Evolutionary conservation across 1,140 invertebrate species (phyloP), one percentile per base, ranked within the genome.

Genomic region (Pentalonia nigronervosa): DNA sequence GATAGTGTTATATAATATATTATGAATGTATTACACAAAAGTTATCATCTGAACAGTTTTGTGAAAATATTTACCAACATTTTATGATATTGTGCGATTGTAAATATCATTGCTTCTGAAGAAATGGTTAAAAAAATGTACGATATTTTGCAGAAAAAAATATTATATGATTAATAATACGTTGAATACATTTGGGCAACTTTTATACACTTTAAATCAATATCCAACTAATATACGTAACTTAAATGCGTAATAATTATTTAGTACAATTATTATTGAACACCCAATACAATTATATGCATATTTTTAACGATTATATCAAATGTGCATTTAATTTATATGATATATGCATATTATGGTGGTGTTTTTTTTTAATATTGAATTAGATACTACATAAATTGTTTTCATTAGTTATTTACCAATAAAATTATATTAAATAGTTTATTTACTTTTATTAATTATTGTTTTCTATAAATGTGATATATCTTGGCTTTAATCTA

Each of bases 131-230:
- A n/a, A 53, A n/a, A 17, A 76, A n/a, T 30, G 14, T 76, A n/a
- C 17, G n/a, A n/a, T n/a, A n/a, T 76, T 76, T 76, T 34, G 60
- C 7, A 14, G 6, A 17, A 76, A n/a, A 76, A 56, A 76, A n/a
- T 76, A n/a, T 76, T 76, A 76, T 76, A 76, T 76, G n/a, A 76
- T 76, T 76, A 76, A 76, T 76, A 76, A 76, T n/a, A n/a, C 17
- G n/a, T 0, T n/a, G 14, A 76, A 76, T 76, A 76, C 1, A 76
- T 76, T 76, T 76, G 30, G 14, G n/a, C 3, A 30, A 67, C 14
- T 0, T n/a, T 67, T 67, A n/a, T 76, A 76, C n/a, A 17, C 30
- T n/a, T n/a, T 17, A 76, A n/a, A 76, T 7, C 21, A 6, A 76
- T 6, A 76, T n/a, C 11, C 14, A n/a, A n/a, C 14, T 17, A 67